Conservation (phyloP, 2,113 vertebrate genomes). For the Chlamydotis undulata region DNA sequence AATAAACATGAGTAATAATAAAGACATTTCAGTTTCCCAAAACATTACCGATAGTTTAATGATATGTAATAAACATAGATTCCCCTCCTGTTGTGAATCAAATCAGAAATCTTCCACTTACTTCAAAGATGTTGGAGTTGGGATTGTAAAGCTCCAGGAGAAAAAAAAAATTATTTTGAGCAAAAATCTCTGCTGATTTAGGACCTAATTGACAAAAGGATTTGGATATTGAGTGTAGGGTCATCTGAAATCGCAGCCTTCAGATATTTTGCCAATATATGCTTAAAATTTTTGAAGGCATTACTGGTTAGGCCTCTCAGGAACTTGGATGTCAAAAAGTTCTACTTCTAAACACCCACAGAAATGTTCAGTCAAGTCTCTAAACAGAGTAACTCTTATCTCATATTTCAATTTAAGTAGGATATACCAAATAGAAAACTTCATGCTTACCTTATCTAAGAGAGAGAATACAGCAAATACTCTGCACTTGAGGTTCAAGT, state of each 20-base stretch:
- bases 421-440: not conserved
- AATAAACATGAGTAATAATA: not conserved
- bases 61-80: not conserved
- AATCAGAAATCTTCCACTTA: not conserved
- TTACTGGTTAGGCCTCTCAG: not conserved
- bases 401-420: not conserved
- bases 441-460: not conserved
- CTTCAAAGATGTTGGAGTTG: not conserved
- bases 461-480: not conserved
- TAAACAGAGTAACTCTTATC: not conserved
- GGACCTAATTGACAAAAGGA: not conserved
- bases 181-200: not conserved
- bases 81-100: not conserved
- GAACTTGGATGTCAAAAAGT: not conserved
- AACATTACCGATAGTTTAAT: not conserved
- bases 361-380: not conserved
- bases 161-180: not conserved
- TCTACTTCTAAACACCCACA: not conserved
- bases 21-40: not conserved
- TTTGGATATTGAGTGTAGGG: not conserved
- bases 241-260: not conserved
- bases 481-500: not conserved
- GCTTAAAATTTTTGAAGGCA: not conserved
- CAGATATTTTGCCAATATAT: not conserved
- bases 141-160: not conserved